Percentiles rank a stretch among this genome's conserved stretches.
Conservation (phyloP, 2,113 vertebrate species). For the Scophthalmus maximus region DNA sequence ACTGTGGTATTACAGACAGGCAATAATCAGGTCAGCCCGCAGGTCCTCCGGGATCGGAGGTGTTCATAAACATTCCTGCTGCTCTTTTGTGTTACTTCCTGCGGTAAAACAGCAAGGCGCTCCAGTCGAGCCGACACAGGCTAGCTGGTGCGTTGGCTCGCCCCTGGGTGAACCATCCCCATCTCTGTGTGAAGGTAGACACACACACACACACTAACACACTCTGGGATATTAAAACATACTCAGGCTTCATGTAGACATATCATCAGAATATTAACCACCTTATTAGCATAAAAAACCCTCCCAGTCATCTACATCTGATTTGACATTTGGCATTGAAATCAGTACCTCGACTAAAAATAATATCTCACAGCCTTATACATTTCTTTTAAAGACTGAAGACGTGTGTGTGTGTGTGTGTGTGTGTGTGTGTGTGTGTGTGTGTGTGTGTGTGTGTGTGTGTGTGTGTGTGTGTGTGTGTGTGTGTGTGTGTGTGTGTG, state of each 20-base stretch:
- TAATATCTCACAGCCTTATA: constrained; percentile 83
- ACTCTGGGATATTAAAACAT: constrained; percentile 78
- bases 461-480: constrained; percentile 40
- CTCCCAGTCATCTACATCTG: constrained; percentile 82
- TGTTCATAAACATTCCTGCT: constrained; percentile 85
- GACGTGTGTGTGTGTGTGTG: constrained; percentile 36
- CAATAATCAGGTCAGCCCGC: constrained; percentile 86
- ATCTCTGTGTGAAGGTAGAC: constrained; percentile 50
- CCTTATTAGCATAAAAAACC: constrained; percentile 83
- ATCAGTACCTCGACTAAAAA: constrained; percentile 78
- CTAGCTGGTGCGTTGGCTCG: constrained; percentile 56
- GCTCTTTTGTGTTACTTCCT: constrained; percentile 83
- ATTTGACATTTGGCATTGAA: constrained; percentile 85
- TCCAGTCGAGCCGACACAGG: constrained; percentile 67
- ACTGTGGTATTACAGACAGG: constrained; percentile 85
- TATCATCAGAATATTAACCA: constrained; percentile 82
- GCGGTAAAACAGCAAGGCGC: constrained; percentile 79
- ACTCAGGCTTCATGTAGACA: constrained; percentile 78
- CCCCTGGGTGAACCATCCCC: constrained; percentile 76
- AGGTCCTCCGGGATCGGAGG: constrained; percentile 80
- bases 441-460: constrained; percentile 6
- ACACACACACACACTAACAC: constrained; percentile 63
- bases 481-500: constrained; percentile 29
- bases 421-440: constrained; percentile 28
- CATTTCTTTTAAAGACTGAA: constrained; percentile 75